phyloP scores from a whole-genome alignment of 2,797 vertebrate species.

The Sternotherus odoratus region DNA sequence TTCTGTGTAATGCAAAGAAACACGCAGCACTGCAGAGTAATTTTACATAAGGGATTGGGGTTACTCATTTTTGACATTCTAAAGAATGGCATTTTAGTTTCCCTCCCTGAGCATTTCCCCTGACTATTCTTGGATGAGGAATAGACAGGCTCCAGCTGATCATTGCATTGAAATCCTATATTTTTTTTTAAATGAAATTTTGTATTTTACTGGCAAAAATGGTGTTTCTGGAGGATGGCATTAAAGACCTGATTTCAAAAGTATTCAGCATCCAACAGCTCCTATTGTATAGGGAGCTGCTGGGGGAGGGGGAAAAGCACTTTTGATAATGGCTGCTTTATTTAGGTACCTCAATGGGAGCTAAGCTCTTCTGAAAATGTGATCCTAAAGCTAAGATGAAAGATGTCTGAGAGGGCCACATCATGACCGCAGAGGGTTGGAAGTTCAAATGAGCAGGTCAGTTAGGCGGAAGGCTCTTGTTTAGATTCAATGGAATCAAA shows the following conservation, averaged over 20 bases:
- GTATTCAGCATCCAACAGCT: conserved; percentile 73
- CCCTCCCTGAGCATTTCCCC: conserved; percentile 33
- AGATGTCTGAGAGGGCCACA: background rate
- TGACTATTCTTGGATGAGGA: conserved; percentile 69
- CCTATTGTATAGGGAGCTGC: conserved; percentile 63
- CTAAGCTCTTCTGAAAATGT: background rate
- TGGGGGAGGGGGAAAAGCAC: conserved; percentile 46
- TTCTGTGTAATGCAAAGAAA: background rate
- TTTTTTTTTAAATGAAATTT: conserved; percentile 61
- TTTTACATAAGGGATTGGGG: background rate
- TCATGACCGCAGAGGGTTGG: background rate
- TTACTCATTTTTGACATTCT: conserved; percentile 32
- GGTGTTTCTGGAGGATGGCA: conserved; percentile 44
- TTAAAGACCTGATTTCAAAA: conserved; percentile 71
- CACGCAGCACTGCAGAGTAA: background rate
- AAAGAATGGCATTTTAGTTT: conserved; percentile 51
- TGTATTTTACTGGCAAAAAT: conserved; percentile 64
- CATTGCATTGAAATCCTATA: conserved; percentile 60
- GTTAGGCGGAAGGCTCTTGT: background rate
- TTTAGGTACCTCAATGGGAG: background rate
- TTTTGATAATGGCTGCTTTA: conserved; percentile 10
- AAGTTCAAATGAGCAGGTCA: background rate
- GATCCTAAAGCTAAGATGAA: background rate
- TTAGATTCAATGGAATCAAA: background rate
- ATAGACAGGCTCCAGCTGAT: conserved; percentile 51